These are phyloP conservation scores for Phylloscopus trochiloides DNA, from an alignment of 2,113 vertebrate species.

Conservation along the genomic window DNA sequence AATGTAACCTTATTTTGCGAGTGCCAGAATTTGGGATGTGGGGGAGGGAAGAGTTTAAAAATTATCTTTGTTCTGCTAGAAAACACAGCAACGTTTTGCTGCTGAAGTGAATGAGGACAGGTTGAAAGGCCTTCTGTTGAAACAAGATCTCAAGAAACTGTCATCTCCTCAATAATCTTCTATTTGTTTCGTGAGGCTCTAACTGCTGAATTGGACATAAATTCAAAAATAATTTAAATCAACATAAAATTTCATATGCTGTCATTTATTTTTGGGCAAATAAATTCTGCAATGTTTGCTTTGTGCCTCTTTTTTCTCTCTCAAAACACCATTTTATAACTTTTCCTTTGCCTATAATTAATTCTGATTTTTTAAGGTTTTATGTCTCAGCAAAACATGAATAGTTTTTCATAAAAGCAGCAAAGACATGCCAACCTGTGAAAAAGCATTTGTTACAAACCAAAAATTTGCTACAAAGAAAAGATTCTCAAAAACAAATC, in stretches of 20 bases:
- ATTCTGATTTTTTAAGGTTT: neutral
- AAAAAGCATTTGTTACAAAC: neutral
- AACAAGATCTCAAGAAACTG: neutral
- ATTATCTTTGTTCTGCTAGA: neutral
- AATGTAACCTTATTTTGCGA: fast-evolving
- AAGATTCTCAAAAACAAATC: neutral
- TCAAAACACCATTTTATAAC: neutral
- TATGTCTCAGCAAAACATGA: neutral
- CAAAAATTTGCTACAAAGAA: neutral
- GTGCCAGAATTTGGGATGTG: neutral
- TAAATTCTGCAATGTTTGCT: neutral
- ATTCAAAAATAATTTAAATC: neutral
- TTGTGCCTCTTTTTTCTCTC: neutral
- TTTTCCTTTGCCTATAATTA: neutral
- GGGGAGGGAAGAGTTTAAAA: neutral
- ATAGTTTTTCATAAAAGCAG: neutral
- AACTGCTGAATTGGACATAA: neutral
- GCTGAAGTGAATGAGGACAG: neutral
- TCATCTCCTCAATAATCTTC: neutral
- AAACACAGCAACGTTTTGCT: neutral
- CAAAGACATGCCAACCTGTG: neutral
- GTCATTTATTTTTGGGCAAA: neutral
- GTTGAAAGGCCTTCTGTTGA: neutral
- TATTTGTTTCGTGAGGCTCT: neutral
- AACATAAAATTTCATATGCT: neutral